Evolutionary conservation across 2,113 vertebrate species (phyloP).

Genomic region (Xenopus borealis): DNA sequence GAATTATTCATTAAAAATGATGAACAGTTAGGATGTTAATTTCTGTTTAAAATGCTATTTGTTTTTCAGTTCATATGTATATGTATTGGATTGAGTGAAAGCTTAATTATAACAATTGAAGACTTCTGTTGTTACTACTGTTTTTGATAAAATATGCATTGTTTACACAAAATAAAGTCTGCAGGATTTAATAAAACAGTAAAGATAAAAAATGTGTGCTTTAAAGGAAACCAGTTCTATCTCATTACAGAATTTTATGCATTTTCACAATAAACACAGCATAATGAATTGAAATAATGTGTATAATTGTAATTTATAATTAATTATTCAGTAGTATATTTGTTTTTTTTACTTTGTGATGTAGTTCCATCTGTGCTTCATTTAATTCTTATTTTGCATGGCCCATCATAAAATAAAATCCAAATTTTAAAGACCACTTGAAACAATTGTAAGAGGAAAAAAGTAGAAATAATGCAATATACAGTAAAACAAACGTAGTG

Average conservation of each 20-base stretch:
- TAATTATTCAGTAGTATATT: background rate
- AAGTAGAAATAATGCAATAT: no score
- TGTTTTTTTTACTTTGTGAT: no score
- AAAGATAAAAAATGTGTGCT: background rate
- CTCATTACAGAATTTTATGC: background rate
- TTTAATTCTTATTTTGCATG: no score
- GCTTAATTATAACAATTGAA: constrained; percentile 42
- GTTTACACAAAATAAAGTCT: background rate
- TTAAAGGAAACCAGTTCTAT: background rate
- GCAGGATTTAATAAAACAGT: background rate
- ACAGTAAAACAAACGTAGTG: no score
- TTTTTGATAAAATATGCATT: constrained; percentile 9
- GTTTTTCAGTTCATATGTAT: constrained; percentile 20
- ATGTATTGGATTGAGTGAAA: constrained; percentile 27
- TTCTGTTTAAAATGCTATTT: constrained; percentile 35
- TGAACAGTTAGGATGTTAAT: constrained; percentile 35
- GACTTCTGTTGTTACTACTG: constrained; percentile 8
- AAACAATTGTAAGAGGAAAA: no score
- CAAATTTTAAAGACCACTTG: no score
- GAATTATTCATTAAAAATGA: constrained; percentile 45
- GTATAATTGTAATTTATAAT: background rate
- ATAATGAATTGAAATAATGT: background rate
- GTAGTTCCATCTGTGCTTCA: no score
- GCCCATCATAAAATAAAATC: no score
- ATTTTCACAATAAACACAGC: background rate